Base-by-base conservation (phyloP, 1,140 invertebrate species). In the Antheraea pernyi region DNA sequence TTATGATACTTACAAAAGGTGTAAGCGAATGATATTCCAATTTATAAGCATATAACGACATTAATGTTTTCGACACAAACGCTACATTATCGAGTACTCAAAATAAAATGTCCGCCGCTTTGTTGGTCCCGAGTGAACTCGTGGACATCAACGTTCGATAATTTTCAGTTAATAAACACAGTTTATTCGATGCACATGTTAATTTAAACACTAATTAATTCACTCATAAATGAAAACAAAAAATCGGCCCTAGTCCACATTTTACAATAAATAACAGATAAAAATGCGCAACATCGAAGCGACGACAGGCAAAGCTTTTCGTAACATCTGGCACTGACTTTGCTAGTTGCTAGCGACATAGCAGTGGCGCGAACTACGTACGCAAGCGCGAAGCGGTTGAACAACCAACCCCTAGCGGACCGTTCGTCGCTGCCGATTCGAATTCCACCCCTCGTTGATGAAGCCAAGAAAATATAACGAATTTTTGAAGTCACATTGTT, bases 31-130 rank as follows among this genome's bases (percentile, higher is more conserved):
- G 81, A 91, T 92, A 87, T 89, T 77, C 84, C 75, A 91, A 89
- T 86, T 86, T 82, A 86, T 88, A 86, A 91, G 87, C 83, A 91
- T 89, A 89, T 90, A 92, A 91, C 86, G 86, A 89, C 89, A 91
- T 91, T 85, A 91, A 91, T 91, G 82, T 91, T 91, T 91, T 90
- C 90, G 84, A 92, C 85, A 86, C 90, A 91, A 91, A 88, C 88
- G 91, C 91, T 93, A 93, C 91, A 93, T 93, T 91, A 91, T 93
- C 90, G 89, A 92, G 88, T 92, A 92, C 89, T 92, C 89, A 91
- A 93, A 92, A 93, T 93, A 93, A 93, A 92, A 93, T 93, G 91
- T 93, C 91, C 91, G 91, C 91, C 91, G 91, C 91, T 92, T 91
- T 91, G 91, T 92, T 91, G 91, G 90, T 91, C 85, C 87, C 89